These are phyloP conservation scores for Serinus canaria DNA, from an alignment of 2,113 vertebrate species.

Conservation along the genomic window DNA sequence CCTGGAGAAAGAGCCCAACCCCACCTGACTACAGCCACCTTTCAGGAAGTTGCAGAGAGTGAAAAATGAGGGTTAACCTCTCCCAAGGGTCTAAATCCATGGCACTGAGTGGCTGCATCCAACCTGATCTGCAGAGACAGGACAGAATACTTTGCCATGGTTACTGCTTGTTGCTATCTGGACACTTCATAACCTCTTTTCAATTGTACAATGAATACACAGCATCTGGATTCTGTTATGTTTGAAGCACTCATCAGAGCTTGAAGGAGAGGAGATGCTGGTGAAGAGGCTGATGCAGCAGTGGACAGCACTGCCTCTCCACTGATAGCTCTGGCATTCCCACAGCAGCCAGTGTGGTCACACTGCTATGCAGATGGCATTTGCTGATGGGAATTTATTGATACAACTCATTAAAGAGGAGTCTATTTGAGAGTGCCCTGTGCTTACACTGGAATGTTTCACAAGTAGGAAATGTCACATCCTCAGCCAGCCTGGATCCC, in stretches of 20 bases:
- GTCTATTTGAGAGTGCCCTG: neutral
- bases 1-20: neutral
- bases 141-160: neutral
- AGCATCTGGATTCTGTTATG: constrained; percentile 1
- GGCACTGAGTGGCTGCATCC: neutral
- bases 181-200: neutral
- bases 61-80: neutral
- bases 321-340: neutral
- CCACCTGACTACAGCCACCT: neutral
- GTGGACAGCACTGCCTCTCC: neutral
- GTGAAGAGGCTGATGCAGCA: neutral
- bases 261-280: neutral
- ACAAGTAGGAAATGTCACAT: neutral
- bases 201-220: neutral
- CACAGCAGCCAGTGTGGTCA: neutral
- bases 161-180: neutral
- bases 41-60: neutral
- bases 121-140: neutral
- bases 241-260: neutral
- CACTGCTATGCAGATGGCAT: neutral
- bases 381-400: neutral
- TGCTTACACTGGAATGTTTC: neutral
- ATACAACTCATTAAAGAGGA: neutral
- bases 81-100: neutral
- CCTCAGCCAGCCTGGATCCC: neutral